Base-by-base conservation (phyloP, 2,888 invertebrate species). In the Drosophila putrida region DNA sequence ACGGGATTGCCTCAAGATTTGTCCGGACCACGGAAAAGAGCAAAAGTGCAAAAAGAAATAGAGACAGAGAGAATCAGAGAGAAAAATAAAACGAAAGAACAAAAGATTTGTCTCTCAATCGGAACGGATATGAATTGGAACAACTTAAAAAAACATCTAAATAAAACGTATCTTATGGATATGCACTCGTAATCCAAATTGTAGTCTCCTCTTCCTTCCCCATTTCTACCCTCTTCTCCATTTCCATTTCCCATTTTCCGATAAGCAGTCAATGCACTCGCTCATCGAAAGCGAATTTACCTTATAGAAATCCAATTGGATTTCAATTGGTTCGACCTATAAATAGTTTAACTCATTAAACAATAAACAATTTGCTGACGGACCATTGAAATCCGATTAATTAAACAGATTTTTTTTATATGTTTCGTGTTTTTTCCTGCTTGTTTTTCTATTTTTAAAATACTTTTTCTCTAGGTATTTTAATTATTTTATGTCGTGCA, bases 181-280 rank as follows among this genome's bases (percentile, higher is more conserved):
- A 67, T 38, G 31, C 33, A 33, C 35, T 33, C 43, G 39, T 20
- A 13, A 41, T 53, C 31, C 39, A 15, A 35, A 47, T 27, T 39
- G 28, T 31, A 51, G 62, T 36, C 35, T 20, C 15, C 8, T 1
- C 8, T 8, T 9, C 25, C 20, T 20, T 10, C 33, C 15, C 25
- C 20, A 11, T 15, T 15, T 5, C 8, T 2, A 4, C 4, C 27
- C 25, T 36, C 43, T 39, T 20, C 27, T 4, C 31, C n/a, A n/a
- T n/a, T 6, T 6, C 11, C 9, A 39, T 31, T 46, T 15, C 11
- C 9, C 39, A 15, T 54, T 27, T 3, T 11, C 20, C 72, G 75
- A 82, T 80, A 66, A 80, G 62, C 77, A 82, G 85, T 85, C 81
- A 75, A 60, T 85, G 85, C 83, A 74, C 80, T 43, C 59, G 6